Percentiles rank a stretch among this genome's conserved stretches.
Conservation (phyloP, 2,113 vertebrate species). For the Lethenteron camtschaticum region DNA sequence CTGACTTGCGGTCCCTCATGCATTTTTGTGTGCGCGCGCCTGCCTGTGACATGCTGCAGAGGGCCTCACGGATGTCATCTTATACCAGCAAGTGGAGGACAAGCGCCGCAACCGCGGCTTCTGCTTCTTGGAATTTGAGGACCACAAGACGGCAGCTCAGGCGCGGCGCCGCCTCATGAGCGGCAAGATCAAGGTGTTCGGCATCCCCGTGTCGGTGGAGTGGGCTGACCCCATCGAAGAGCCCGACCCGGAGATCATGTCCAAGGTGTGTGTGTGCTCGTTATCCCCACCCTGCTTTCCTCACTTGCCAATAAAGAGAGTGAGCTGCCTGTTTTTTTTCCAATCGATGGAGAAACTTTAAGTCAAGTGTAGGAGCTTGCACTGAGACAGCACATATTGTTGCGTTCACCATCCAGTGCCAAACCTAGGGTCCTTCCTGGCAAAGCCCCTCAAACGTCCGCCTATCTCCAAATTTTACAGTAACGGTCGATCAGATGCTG, state of each 20-base stretch:
- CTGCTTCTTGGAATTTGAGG: conserved; percentile 95
- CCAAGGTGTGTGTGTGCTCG: conserved; percentile 44
- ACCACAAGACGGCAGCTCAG: conserved; percentile 92
- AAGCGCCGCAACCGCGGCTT: conserved; percentile 96
- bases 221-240: conserved; percentile 99
- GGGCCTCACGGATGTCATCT: conserved; percentile 89
- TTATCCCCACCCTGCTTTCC: neutral
- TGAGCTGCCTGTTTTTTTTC: neutral
- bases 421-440: too few species aligned
- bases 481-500: too few species aligned
- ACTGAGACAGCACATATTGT: too few species aligned
- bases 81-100: conserved; percentile 91
- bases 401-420: too few species aligned
- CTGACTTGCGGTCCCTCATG: too few species aligned
- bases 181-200: conserved; percentile 96
- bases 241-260: conserved; percentile 94
- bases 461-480: too few species aligned
- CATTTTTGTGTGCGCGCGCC: too few species aligned
- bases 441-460: too few species aligned
- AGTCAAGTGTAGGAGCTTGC: too few species aligned
- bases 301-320: too few species aligned
- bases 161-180: conserved; percentile 89
- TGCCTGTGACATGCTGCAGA: conserved; percentile 26
- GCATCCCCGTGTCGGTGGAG: conserved; percentile 86
- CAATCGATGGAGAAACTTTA: neutral